Evolutionary conservation across 2,113 vertebrate genomes (phyloP).

Genomic region (Lepisosteus oculatus): DNA sequence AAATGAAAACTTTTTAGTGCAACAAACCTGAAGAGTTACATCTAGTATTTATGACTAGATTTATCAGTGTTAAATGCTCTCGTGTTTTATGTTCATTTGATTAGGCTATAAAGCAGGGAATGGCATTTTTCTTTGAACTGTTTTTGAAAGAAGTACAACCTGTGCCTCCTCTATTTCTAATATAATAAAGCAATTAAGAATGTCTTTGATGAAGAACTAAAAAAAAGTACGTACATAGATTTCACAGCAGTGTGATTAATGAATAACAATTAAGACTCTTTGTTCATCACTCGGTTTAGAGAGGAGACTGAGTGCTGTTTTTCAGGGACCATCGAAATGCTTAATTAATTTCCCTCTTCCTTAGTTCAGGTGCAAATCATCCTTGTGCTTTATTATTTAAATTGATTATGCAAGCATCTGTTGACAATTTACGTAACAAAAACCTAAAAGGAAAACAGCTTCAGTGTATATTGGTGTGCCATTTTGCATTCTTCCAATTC

Average conservation of each 20-base stretch:
- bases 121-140: conserved; percentile 33
- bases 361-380: conserved; percentile 16
- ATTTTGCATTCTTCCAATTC: neutral
- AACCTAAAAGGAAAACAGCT: neutral
- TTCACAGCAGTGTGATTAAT: conserved; percentile 60
- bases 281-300: conserved; percentile 55
- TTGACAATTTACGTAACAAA: conserved; percentile 10
- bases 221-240: conserved; percentile 54
- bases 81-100: neutral
- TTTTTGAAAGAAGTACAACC: conserved; percentile 31
- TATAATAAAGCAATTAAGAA: conserved; percentile 59
- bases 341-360: conserved; percentile 35
- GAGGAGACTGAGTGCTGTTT: conserved; percentile 37
- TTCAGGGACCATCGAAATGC: conserved; percentile 38
- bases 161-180: conserved; percentile 37
- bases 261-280: conserved; percentile 67
- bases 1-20: neutral
- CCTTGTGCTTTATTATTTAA: neutral
- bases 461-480: neutral
- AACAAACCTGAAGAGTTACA: too few species aligned
- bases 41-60: neutral
- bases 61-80: neutral
- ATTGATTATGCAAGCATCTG: conserved; percentile 12
- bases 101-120: neutral
- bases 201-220: conserved; percentile 57